Base-by-base conservation (phyloP, 30 jellyfish, hydroid and myxozoan genomes). In the Chrysaora quinquecirrha region DNA sequence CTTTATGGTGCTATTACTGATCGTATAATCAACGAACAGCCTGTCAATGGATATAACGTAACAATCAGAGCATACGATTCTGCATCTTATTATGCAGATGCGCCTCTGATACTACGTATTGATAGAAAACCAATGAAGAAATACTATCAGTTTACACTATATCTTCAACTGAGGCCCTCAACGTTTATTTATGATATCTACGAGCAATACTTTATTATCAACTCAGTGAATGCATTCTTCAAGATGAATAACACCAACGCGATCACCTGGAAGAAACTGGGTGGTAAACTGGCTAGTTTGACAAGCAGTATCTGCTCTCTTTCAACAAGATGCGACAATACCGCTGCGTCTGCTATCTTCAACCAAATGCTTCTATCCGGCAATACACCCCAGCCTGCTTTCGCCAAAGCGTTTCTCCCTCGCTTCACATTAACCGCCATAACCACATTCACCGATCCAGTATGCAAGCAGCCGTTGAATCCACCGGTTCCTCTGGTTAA, bases 1-100 rank as follows among this genome's bases (percentile, higher is more conserved):
- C 63, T 85, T 12, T 50, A 33, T 16, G 96, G 96, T 19, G 97
- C 73, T 38, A 83, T 95, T 1, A 76, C 90, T 1, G 87, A 84
- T 34, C 47, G 32, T 10, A 82, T 64, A 0, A 54, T 85, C 50
- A 48, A 22, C 0, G 80, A 74, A 52, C 95, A 87, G 34, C 89
- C 91, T 1, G 20, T 20, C 3, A 25, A 50, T 34, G 97, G 97
- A 7, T 83, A 88, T 86, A 84, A 73, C 30, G 34, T 94, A 9
- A 94, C 97, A 11, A 67, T 94, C 20, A 23, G 97, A 58, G 99
- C 97, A 6, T 68, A 68, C 35, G 95, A 94, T 56, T 73, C 89
- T 0, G 75, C 80, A 14, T 66, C 11, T 1, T 84, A 11, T 34
- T 94, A 76, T 76, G 99, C 88, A 14, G 96, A 94, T 18, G 64